Base-by-base conservation (phyloP, 2,888 invertebrate genomes). In the Drosophila tanythrix region DNA sequence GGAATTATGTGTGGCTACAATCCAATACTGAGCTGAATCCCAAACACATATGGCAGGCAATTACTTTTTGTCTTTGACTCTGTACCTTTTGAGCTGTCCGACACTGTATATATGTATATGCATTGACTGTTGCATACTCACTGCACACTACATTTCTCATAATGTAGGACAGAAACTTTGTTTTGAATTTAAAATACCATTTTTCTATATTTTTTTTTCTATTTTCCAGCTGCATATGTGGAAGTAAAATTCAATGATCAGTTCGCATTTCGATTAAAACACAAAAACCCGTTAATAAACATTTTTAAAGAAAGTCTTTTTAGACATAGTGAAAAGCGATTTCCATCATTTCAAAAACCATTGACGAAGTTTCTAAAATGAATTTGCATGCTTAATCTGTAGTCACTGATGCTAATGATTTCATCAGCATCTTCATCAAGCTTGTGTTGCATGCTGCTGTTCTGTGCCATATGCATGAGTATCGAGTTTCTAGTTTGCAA, bases 381-480 rank as follows among this genome's bases (percentile, higher is more conserved):
- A 29, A 5, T 27, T 51, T 62, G 38, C 21, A n/a, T 29, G 29
- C 56, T 25, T 60, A 40, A 56, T 59, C 38, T 43, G 31, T 65
- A 51, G 27, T 48, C 64, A 60, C n/a, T 57, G 48, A 70, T 46
- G 35, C 70, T 59, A 51, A 15, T 58, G 59, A 69, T 61, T 70
- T 52, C 21, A 46, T 51, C 51, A 66, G 13, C 46, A 46, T 33
- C n/a, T 29, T 31, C 18, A 38, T 25, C 38, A n/a, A 7, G 27
- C 29, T 27, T 27, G 38, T 29, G 38, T 27, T 36, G 56, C 38
- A 36, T 25, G 33, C 53, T 38, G 15, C 15, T 50, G 33, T n/a
- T 51, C 27, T 36, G 7, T 58, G n/a, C 18, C 52, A 27, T 10
- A 60, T 18, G 38, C 21, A 15, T 3, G 7, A 40, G 29, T 25